Conservation (phyloP, 2,797 vertebrate genomes). For the Columba guinea region DNA sequence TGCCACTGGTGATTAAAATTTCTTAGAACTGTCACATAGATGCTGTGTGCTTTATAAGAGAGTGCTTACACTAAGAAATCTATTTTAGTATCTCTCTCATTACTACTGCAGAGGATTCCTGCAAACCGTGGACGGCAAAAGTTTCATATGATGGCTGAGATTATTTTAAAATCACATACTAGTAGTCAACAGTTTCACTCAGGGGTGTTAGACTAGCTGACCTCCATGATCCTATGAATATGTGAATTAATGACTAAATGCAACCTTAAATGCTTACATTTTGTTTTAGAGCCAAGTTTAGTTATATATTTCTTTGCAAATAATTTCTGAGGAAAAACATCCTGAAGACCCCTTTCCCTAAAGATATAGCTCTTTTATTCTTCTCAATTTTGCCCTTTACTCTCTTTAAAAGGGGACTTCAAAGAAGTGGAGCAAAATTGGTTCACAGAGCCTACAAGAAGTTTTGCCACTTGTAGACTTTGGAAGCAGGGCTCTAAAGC, state of each 20-base stretch:
- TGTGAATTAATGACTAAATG: not conserved
- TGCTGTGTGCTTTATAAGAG: not conserved
- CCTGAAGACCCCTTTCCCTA: not conserved
- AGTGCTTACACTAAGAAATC: not conserved
- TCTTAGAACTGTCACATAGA: not conserved
- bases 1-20: not conserved
- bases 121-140: not conserved
- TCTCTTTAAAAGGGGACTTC: not conserved
- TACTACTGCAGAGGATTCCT: slow-evolving; percentile 1
- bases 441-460: not conserved
- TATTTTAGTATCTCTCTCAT: not conserved
- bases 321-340: not conserved
- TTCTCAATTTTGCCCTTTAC: not conserved
- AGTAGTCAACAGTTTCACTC: not conserved
- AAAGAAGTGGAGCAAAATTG: not conserved
- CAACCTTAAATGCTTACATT: not conserved
- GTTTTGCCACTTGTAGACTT: not conserved
- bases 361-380: not conserved
- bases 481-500: not conserved
- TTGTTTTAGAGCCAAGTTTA: not conserved
- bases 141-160: not conserved
- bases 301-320: not conserved
- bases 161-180: not conserved
- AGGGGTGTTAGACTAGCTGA: not conserved
- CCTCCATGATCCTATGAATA: not conserved